Conservation (phyloP, 2,113 vertebrate genomes). For the Narcine bancroftii region DNA sequence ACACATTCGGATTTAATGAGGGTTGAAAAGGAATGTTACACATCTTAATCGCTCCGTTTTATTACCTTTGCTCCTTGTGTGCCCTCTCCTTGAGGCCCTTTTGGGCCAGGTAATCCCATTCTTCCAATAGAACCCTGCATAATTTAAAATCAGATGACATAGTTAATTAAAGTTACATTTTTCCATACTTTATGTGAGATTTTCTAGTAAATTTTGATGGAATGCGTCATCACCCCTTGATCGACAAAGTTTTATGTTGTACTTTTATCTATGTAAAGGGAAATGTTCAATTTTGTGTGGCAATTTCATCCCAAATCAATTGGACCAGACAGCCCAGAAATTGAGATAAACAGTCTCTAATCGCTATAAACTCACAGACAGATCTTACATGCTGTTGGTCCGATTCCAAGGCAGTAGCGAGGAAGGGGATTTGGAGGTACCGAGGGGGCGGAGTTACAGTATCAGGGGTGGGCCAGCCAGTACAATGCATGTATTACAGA, state of each 20-base stretch:
- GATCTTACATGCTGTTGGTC: too few relatives aligned
- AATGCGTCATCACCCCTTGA: background rate
- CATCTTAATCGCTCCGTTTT: background rate
- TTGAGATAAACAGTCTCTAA: too few relatives aligned
- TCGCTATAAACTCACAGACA: too few relatives aligned
- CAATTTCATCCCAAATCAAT: background rate
- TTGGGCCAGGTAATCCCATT: constrained; percentile 56
- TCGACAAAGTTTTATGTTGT: background rate
- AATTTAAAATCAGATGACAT: background rate
- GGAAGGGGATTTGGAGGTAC: too few relatives aligned
- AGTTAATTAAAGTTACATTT: constrained; percentile 6
- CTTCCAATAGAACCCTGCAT: constrained; percentile 62
- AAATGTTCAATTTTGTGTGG: background rate
- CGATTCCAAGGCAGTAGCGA: too few relatives aligned
- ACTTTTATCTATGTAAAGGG: background rate
- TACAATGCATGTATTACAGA: too few relatives aligned
- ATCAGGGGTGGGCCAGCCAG: too few relatives aligned
- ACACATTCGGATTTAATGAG: background rate
- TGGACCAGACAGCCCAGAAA: too few relatives aligned
- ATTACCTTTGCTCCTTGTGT: constrained; percentile 74
- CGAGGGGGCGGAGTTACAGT: too few relatives aligned
- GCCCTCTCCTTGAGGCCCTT: constrained; percentile 59
- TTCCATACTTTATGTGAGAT: background rate
- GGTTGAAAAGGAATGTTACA: background rate
- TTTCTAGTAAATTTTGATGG: background rate